phyloP scores from a whole-genome alignment of 2,113 vertebrate genomes.

The Brachyhypopomus occidentalis region DNA sequence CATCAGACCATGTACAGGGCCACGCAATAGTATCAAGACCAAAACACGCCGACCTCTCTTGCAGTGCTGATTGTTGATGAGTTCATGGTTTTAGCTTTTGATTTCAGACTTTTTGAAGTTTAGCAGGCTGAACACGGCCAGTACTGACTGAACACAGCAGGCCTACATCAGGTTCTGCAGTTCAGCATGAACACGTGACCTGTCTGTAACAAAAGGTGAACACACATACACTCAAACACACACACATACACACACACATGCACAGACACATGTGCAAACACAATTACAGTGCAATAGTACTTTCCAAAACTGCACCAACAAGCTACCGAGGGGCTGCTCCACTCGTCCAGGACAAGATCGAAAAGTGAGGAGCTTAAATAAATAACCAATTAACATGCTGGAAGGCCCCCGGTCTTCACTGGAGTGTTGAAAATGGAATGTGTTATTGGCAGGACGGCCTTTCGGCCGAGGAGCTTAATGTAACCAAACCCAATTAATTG shows the following conservation, averaged over 20 bases:
- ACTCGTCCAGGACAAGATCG: constrained; percentile 14
- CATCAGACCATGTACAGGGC: no score
- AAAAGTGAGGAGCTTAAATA: constrained; percentile 66
- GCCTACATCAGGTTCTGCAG: constrained; percentile 66
- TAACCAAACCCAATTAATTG: constrained; percentile 81
- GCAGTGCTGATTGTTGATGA: background rate
- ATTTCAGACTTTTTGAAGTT: background rate
- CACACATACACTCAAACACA: constrained; percentile 55
- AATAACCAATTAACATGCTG: constrained; percentile 74
- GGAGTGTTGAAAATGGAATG: constrained; percentile 71
- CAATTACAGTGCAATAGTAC: constrained; percentile 17
- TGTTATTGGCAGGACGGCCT: constrained; percentile 75
- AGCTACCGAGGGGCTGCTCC: constrained; percentile 18
- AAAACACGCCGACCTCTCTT: background rate
- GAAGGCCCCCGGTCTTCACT: constrained; percentile 58
- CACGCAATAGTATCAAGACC: background rate
- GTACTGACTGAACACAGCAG: constrained; percentile 28
- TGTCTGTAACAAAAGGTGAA: constrained; percentile 67
- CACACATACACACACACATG: constrained; percentile 29
- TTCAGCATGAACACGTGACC: constrained; percentile 52
- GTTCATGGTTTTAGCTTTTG: background rate
- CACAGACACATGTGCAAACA: background rate
- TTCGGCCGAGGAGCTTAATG: constrained; percentile 75
- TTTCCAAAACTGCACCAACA: constrained; percentile 37
- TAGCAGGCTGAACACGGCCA: constrained; percentile 30